Percentiles rank a stretch among this genome's conserved stretches.
These are phyloP conservation scores for Eulemur rubriventer DNA, from an alignment of 2,797 vertebrate genomes.

Conservation along the genomic window DNA sequence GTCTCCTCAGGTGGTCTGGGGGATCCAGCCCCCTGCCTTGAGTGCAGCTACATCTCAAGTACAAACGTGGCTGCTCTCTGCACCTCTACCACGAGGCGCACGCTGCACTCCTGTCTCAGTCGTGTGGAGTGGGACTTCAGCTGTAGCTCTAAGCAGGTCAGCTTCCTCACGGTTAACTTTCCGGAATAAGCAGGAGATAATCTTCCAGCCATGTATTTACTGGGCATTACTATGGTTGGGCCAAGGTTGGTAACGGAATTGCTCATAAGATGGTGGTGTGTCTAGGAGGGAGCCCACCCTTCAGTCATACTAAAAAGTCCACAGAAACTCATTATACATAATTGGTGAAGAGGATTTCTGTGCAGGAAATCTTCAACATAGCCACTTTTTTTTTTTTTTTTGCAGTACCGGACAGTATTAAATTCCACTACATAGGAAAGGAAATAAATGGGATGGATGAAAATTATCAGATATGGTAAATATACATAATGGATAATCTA, in stretches of 20 bases:
- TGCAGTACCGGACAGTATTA: not conserved
- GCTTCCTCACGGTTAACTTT: not conserved
- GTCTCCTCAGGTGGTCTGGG: not conserved
- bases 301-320: not conserved
- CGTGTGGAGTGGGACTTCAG: not conserved
- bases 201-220: not conserved
- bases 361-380: not conserved
- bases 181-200: not conserved
- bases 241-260: not conserved
- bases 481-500: not conserved
- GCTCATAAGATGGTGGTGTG: not conserved
- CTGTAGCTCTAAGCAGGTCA: not conserved
- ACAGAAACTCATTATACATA: not conserved
- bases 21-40: too few relatives aligned
- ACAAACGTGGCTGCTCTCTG: not conserved
- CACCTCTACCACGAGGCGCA: not conserved
- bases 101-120: not conserved
- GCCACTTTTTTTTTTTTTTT: not conserved
- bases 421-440: not conserved
- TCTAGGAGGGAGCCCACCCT: not conserved
- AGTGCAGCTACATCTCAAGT: not conserved
- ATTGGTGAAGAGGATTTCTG: not conserved
- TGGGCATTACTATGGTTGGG: not conserved
- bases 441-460: not conserved
- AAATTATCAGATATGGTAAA: not conserved